Conservation (phyloP, 2,888 invertebrate genomes). For the Pyrgus malvae region DNA sequence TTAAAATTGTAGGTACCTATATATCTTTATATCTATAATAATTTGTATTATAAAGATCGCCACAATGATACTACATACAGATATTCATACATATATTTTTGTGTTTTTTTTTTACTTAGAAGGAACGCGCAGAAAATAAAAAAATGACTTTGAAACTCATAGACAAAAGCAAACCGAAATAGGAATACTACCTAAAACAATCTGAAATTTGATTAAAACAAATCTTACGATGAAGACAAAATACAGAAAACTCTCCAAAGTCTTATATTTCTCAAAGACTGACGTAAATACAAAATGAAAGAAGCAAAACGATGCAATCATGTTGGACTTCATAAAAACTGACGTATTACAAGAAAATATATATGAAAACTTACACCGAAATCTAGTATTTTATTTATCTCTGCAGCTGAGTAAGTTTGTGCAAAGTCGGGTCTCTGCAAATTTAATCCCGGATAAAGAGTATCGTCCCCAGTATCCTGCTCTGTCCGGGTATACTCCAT, state of each 20-base stretch:
- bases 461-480: constrained; percentile 48
- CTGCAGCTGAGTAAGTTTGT: constrained; percentile 44
- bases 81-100: too few relatives aligned
- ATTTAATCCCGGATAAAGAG: constrained; percentile 71
- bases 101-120: too few relatives aligned
- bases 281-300: neutral
- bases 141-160: too few relatives aligned
- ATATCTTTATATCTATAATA: too few relatives aligned
- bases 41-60: too few relatives aligned
- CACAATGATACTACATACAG: too few relatives aligned
- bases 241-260: neutral
- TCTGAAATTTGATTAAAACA: neutral
- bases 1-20: too few relatives aligned
- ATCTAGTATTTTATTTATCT: constrained; percentile 48
- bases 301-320: neutral
- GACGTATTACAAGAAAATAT: neutral
- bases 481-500: constrained; percentile 34
- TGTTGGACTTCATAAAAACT: neutral
- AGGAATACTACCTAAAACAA: too few relatives aligned
- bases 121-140: too few relatives aligned
- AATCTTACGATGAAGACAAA: too few relatives aligned
- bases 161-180: too few relatives aligned
- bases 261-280: neutral
- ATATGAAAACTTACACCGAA: constrained; percentile 23
- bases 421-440: constrained; percentile 61